Conservation (phyloP, 1,140 invertebrate genomes). For the Drosophila baimaii region DNA sequence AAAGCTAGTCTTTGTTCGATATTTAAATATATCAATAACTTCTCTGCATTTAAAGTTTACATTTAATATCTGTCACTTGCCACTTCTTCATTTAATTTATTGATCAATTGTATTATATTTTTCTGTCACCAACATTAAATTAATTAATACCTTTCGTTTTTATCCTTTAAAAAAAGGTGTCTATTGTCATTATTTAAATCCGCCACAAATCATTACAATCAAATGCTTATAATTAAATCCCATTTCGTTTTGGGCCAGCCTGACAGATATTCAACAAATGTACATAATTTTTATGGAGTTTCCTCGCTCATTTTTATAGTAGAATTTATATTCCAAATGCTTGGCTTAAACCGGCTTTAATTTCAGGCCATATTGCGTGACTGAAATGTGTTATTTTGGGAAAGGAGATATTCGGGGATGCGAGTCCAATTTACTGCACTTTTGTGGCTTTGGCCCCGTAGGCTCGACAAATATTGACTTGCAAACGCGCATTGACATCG, state of each 20-base stretch:
- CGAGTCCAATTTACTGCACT: slow-evolving; percentile 48
- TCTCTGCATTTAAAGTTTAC: neutral
- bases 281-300: slow-evolving; percentile 15
- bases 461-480: slow-evolving; percentile 28
- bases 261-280: slow-evolving; percentile 11
- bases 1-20: neutral
- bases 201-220: slow-evolving; percentile 15
- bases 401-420: neutral
- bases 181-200: slow-evolving; percentile 3
- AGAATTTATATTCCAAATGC: slow-evolving; percentile 7
- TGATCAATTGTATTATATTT: neutral
- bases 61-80: neutral
- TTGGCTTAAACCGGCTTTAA: slow-evolving; percentile 11
- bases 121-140: neutral
- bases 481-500: slow-evolving; percentile 6
- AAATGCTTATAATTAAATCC: slow-evolving; percentile 14
- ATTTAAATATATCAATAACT: neutral
- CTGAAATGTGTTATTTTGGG: slow-evolving; percentile 42
- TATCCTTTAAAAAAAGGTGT: neutral
- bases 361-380: slow-evolving; percentile 31
- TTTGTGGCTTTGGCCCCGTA: slow-evolving; percentile 27
- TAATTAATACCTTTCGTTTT: neutral
- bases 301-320: slow-evolving; percentile 18
- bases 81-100: neutral
- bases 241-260: neutral